Conservation (phyloP, 2,113 vertebrate genomes). For the Misgurnus mizolepis region DNA sequence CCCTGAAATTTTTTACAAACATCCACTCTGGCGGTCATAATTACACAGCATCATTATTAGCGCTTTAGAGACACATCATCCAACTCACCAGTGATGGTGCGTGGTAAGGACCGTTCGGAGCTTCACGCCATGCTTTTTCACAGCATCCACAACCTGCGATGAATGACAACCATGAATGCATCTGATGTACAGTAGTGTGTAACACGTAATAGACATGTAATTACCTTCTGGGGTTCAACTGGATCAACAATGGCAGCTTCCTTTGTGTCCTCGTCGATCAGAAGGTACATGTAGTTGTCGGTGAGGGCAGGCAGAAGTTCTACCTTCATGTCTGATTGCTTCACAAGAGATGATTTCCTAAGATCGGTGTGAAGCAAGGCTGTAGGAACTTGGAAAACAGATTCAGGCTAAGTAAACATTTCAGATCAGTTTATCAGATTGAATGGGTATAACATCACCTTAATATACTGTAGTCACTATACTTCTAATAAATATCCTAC, state of each 20-base stretch:
- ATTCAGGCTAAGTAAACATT: background rate
- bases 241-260: slow-evolving; percentile 94
- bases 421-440: too few species aligned
- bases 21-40: background rate
- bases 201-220: too few species aligned
- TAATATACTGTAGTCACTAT: background rate
- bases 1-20: slow-evolving; percentile 74
- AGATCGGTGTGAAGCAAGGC: slow-evolving; percentile 63
- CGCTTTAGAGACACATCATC: background rate
- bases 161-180: background rate
- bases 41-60: background rate
- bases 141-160: slow-evolving; percentile 86
- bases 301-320: slow-evolving; percentile 90
- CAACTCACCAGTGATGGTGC: slow-evolving; percentile 92
- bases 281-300: slow-evolving; percentile 99
- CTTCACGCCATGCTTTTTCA: slow-evolving; percentile 84
- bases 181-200: background rate
- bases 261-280: slow-evolving; percentile 86
- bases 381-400: slow-evolving; percentile 58
- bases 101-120: slow-evolving; percentile 93
- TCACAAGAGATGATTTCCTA: slow-evolving; percentile 72
- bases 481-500: background rate
- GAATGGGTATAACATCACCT: too few species aligned
- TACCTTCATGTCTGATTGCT: slow-evolving; percentile 85
- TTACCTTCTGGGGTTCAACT: slow-evolving; percentile 90